These are phyloP conservation scores for Lasioglossum morio DNA, from an alignment of 2,888 invertebrate species.

Conservation along the genomic window DNA sequence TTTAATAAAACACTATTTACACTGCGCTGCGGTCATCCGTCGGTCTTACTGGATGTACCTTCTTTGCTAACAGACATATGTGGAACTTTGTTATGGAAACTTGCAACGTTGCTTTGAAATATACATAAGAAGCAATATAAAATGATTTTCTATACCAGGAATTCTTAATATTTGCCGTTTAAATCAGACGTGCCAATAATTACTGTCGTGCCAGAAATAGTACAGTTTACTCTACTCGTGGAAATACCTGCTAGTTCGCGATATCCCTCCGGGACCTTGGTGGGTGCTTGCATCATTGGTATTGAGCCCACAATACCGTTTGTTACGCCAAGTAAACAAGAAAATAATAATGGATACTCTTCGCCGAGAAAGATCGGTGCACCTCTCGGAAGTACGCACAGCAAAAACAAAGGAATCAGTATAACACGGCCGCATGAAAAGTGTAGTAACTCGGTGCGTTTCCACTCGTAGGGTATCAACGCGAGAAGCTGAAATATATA, in stretches of 20 bases:
- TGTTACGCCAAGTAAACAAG: conserved; percentile 90
- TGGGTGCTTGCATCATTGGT: conserved; percentile 96
- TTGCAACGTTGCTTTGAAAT: no score
- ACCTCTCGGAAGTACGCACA: conserved; percentile 92
- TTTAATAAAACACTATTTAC: no score
- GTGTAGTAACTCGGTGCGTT: conserved; percentile 91
- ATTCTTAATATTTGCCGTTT: no score
- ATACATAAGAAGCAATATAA: no score
- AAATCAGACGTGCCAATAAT: no score
- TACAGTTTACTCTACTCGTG: no score
- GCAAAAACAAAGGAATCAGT: conserved; percentile 92
- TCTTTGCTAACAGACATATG: no score
- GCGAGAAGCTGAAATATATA: conserved; percentile 88
- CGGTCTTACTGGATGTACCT: no score
- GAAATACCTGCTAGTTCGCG: conserved; percentile 93
- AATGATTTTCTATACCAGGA: no score
- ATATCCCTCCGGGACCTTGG: conserved; percentile 93
- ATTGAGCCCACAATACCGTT: conserved; percentile 96
- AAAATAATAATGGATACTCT: conserved; percentile 89
- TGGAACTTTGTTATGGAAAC: no score
- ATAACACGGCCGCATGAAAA: conserved; percentile 90
- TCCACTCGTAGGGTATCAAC: conserved; percentile 93
- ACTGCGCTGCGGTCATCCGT: no score
- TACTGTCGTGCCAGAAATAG: no score
- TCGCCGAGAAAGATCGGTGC: conserved; percentile 90